These are phyloP conservation scores for Ellobium chinense DNA, from an alignment of 2,888 invertebrate genomes.

Conservation along the genomic window DNA sequence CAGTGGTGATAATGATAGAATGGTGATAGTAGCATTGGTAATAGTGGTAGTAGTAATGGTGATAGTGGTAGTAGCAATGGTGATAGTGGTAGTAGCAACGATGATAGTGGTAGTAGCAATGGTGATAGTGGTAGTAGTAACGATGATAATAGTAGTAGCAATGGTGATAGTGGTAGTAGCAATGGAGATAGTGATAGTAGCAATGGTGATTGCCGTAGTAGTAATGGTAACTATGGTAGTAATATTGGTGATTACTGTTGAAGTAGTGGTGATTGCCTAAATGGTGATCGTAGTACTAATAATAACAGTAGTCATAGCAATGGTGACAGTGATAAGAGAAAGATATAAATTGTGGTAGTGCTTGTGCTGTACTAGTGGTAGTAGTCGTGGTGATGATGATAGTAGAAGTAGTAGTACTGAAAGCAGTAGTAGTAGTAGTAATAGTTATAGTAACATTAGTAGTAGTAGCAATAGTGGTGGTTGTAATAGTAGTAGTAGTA, in stretches of 20 bases:
- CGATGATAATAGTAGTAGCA: conserved; percentile 22
- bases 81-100: conserved; percentile 17
- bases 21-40: conserved; percentile 16
- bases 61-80: conserved; percentile 24
- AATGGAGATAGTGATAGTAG: conserved; percentile 9
- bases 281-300: neutral
- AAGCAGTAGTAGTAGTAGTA: conserved; percentile 1
- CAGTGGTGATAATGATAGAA: no score
- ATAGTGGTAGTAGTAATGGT: conserved; percentile 23
- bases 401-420: neutral
- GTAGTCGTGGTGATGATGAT: no score
- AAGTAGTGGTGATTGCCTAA: neutral
- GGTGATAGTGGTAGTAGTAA: conserved; percentile 18
- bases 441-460: neutral
- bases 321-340: no score
- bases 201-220: conserved; percentile 21
- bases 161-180: conserved; percentile 21
- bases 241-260: conserved; percentile 15
- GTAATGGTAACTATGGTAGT: neutral
- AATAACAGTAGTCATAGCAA: neutral
- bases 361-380: no score
- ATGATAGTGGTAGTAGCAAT: conserved; percentile 22
- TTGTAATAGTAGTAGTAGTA: conserved; percentile 13
- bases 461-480: conserved; percentile 14
- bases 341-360: neutral